These are phyloP conservation scores for Chionoecetes opilio DNA, from an alignment of 1,140 invertebrate genomes.

Conservation along the genomic window DNA sequence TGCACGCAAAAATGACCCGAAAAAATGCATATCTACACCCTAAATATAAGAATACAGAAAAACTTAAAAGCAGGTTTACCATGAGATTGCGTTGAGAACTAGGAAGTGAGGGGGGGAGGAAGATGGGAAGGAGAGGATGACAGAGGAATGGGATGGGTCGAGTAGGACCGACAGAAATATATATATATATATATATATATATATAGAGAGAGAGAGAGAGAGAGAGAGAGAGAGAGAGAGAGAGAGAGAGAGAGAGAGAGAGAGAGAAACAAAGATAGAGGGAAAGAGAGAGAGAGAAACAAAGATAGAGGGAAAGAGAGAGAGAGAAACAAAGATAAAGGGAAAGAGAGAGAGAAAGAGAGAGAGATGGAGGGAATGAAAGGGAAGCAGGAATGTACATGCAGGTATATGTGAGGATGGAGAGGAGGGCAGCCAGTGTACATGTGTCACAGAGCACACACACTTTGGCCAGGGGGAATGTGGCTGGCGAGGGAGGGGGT, in stretches of 20 bases:
- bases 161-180: too few relatives aligned
- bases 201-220: background rate
- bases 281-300: background rate
- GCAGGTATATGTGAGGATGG: conserved; percentile 15
- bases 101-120: too few relatives aligned
- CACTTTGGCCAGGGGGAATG: background rate
- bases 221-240: background rate
- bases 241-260: background rate
- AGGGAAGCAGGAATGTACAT: background rate
- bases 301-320: background rate
- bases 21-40: background rate
- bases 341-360: background rate
- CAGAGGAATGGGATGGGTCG: too few relatives aligned
- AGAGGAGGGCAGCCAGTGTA: background rate
- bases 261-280: background rate
- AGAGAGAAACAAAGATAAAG: background rate
- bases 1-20: background rate
- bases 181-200: too few relatives aligned
- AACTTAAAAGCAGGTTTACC: too few relatives aligned
- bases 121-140: too few relatives aligned
- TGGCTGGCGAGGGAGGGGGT: background rate
- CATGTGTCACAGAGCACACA: background rate
- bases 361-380: background rate
- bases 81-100: too few relatives aligned
- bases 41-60: background rate